Evolutionary conservation across 2,113 vertebrate species (phyloP), one percentile per base, ranked within the genome.

Genomic region (Alethe castanea): DNA sequence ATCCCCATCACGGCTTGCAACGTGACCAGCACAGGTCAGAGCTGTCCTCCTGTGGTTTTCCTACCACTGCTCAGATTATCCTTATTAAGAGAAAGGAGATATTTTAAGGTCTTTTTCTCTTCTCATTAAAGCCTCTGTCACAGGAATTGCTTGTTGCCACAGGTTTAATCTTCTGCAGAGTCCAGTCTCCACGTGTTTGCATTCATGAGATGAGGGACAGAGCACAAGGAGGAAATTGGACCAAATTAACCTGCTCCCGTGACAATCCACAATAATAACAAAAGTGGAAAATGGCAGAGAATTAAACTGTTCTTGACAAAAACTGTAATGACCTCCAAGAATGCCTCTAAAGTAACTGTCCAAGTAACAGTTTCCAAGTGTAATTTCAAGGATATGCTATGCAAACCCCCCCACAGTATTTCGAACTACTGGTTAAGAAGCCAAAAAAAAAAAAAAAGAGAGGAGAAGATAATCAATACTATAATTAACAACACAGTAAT

Each of bases 281-380:
- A 83, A 96, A 82, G 95, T 78, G 86, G 78, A 38, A 95, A 94
- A 96, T 95, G 95, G 96, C 96, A 97, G 94, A 81, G 90, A 96
- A 96, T 94, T 94, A 96, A 97, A 96, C 82, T 57, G n/a, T 56
- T 96, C 94, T 90, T 96, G 95, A 96, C 95, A 97, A 96, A 96
- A 97, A 81, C 67, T 86, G 48, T 96, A 96, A 97, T 95, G 92
- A 96, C 90, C 94, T 96, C 88, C 69, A 93, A 86, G 93, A 92
- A 88, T 44, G 57, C 52, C 56, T 92, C 67, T 65, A 57, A 95
- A 93, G 80, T 72, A 86, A 95, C 82, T 90, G 76, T 88, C 93
- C 90, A 88, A 96, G 74, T 90, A 94, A 92, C 18, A 78, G 80
- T 64, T 95, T 95, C 86, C 76, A 94, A 92, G 65, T 38, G 40